Evolutionary conservation across 2,797 vertebrate genomes (phyloP).

Genomic region (Eupleurogrammus muticus): DNA sequence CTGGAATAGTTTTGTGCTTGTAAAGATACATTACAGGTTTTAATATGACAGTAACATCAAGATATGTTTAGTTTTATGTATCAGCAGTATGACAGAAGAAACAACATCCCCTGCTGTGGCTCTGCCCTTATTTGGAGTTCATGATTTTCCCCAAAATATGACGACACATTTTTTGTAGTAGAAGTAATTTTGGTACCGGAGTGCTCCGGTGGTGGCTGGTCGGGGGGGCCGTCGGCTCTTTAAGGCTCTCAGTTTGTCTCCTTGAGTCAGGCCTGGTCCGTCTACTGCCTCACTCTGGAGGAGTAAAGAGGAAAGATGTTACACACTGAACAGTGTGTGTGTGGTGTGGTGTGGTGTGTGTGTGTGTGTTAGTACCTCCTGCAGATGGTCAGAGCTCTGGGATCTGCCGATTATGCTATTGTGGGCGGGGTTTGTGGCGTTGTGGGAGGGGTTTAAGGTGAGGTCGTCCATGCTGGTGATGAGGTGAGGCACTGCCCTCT

Average conservation of each 20-base stretch:
- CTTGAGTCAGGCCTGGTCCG: conserved; percentile 87
- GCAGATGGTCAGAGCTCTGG: conserved; percentile 79
- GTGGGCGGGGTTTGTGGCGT: conserved; percentile 28
- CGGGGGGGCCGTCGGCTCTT: conserved; percentile 89
- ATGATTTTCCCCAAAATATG: too few relatives aligned
- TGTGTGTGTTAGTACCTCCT: conserved; percentile 81
- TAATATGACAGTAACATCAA: too few relatives aligned
- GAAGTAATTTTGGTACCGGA: conserved; percentile 82
- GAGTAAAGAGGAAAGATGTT: conserved; percentile 17
- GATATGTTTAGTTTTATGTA: too few relatives aligned
- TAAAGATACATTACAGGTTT: too few relatives aligned
- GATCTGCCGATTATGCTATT: conserved; percentile 73
- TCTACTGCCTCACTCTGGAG: conserved; percentile 85
- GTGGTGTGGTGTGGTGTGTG: not conserved
- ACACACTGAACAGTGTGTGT: not conserved
- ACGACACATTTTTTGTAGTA: not conserved
- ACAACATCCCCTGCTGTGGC: too few relatives aligned
- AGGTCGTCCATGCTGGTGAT: conserved; percentile 89
- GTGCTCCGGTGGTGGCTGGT: conserved; percentile 81
- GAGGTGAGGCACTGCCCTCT: conserved; percentile 83
- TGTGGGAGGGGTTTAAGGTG: conserved; percentile 74
- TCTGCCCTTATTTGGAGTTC: too few relatives aligned
- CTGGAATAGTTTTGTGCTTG: too few relatives aligned
- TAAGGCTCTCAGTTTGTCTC: conserved; percentile 96
- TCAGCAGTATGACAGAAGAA: too few relatives aligned